These are phyloP conservation scores for Caenorhabditis sinica DNA, from an alignment of 2,888 invertebrate genomes.

Conservation along the genomic window DNA sequence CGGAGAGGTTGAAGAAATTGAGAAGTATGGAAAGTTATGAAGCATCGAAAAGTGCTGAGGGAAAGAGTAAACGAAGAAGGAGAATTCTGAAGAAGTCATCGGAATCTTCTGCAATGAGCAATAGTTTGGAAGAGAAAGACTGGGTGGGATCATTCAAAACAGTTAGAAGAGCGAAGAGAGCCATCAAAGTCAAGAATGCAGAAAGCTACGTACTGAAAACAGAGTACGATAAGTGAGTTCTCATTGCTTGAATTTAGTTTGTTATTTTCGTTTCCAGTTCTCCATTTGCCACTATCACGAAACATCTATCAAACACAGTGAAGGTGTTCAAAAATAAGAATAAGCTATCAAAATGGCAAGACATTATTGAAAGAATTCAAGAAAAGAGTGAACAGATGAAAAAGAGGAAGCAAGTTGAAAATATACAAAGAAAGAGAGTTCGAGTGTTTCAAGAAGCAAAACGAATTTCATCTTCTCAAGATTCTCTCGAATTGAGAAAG, in stretches of 20 bases:
- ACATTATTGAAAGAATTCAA: constrained; percentile 39
- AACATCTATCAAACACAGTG: constrained; percentile 48
- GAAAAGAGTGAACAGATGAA: constrained; percentile 39
- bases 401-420: constrained; percentile 47
- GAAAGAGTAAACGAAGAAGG: constrained; percentile 31
- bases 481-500: constrained; percentile 11
- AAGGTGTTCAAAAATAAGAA: constrained; percentile 50
- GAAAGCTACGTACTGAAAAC: constrained; percentile 49
- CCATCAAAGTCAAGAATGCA: constrained; percentile 49
- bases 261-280: constrained; percentile 7
- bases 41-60: constrained; percentile 45
- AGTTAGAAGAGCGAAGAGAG: constrained; percentile 49
- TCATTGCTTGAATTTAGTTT: background rate
- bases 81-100: constrained; percentile 14
- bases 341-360: constrained; percentile 58
- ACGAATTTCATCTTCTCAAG: constrained; percentile 6
- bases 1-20: constrained; percentile 36
- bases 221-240: constrained; percentile 47
- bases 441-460: constrained; percentile 44
- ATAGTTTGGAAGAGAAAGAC: background rate
- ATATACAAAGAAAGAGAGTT: constrained; percentile 35
- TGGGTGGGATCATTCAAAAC: constrained; percentile 65
- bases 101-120: background rate
- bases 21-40: constrained; percentile 46
- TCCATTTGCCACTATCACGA: constrained; percentile 52